Evolutionary conservation across 2,888 invertebrate species (phyloP).

Genomic region (Apeira syringaria): DNA sequence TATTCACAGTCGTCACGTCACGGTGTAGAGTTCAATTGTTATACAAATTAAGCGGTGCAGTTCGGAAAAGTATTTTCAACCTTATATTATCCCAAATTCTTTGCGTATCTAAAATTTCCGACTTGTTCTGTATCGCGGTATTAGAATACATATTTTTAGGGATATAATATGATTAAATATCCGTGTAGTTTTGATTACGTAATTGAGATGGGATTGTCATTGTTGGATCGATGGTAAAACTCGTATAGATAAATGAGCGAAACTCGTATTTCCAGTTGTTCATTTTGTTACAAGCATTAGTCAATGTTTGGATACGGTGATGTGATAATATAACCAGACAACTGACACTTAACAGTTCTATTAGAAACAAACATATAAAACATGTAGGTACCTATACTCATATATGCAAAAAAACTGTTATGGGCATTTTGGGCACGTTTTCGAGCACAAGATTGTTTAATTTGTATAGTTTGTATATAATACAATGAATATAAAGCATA

Average conservation of each 20-base stretch:
- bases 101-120: background rate
- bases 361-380: no score
- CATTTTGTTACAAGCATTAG: conserved; percentile 7
- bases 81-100: conserved; percentile 22
- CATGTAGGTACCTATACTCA: no score
- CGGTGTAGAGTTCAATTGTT: conserved; percentile 61
- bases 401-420: no score
- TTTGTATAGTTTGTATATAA: no score
- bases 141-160: background rate
- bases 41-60: conserved; percentile 44
- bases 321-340: conserved; percentile 2
- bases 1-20: conserved; percentile 75
- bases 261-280: conserved; percentile 20
- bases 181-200: conserved; percentile 41
- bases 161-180: conserved; percentile 42
- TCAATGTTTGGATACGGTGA: conserved; percentile 13
- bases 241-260: no score
- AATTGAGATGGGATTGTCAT: conserved; percentile 31
- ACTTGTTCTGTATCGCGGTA: background rate
- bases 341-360: background rate
- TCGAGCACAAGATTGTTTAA: no score
- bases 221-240: conserved; percentile 27
- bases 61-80: conserved; percentile 30
- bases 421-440: no score
- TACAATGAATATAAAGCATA: no score